Percentiles rank a stretch among this genome's conserved stretches.
Conservation (phyloP, 2,888 invertebrate genomes). For the Caenorhabditis panamensis region DNA sequence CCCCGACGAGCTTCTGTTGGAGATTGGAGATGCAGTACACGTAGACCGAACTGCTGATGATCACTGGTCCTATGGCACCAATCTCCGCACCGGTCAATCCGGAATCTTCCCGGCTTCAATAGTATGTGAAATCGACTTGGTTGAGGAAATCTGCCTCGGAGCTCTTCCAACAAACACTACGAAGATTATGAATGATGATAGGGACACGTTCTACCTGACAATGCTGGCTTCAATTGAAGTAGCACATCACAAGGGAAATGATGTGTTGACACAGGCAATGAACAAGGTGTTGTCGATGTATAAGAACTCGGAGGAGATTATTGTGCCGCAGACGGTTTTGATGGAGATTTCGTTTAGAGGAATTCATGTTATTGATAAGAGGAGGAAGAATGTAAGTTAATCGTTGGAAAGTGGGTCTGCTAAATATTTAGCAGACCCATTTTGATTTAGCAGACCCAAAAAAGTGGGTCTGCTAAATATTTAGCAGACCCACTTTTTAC, state of each 20-base stretch:
- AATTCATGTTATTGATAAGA: conserved; percentile 81
- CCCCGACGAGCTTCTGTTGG: conserved; percentile 89
- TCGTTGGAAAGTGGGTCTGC: no score
- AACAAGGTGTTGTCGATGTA: conserved; percentile 80
- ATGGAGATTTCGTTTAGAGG: conserved; percentile 81
- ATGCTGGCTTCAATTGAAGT: conserved; percentile 98
- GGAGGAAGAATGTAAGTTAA: conserved; percentile 76
- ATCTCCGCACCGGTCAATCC: conserved; percentile 92
- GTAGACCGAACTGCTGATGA: conserved; percentile 92
- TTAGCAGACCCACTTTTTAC: no score
- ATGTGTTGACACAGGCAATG: conserved; percentile 85
- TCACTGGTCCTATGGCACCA: conserved; percentile 98
- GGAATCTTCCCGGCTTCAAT: conserved; percentile 98
- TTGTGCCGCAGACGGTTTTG: conserved; percentile 81
- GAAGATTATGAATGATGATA: conserved; percentile 67
- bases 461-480: no score
- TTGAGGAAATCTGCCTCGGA: conserved; percentile 88
- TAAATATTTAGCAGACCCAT: no score
- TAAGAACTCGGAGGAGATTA: conserved; percentile 80
- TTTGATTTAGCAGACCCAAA: no score
- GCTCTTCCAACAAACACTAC: conserved; percentile 73
- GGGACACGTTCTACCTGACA: conserved; percentile 85
- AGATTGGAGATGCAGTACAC: conserved; percentile 97
- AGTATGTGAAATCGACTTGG: conserved; percentile 96
- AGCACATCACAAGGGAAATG: conserved; percentile 95